A percentile compares a stretch with the other conserved stretches of the same genome.
phyloP scores from a whole-genome alignment of 2,888 invertebrate genomes.

The Synergus japonicus region DNA sequence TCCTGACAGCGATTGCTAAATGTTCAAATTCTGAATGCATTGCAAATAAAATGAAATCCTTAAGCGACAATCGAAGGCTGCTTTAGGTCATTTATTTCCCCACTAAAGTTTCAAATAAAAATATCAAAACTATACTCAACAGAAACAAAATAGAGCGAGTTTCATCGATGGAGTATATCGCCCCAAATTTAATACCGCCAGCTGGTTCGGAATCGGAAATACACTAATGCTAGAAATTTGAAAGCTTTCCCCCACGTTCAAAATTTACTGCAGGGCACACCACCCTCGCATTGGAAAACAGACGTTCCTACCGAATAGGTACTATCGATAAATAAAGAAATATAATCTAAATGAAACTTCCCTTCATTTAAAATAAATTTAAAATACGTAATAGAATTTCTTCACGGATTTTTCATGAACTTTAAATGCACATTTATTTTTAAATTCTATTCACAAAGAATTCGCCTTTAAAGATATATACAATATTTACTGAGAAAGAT shows the following conservation, averaged over 20 bases:
- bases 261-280: background rate
- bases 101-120: background rate
- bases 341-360: background rate
- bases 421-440: too few species aligned
- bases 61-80: background rate
- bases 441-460: background rate
- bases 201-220: constrained; percentile 7
- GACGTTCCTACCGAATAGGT: background rate
- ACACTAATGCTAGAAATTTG: background rate
- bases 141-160: background rate
- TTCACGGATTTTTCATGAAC: too few species aligned
- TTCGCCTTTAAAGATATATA: background rate
- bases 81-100: background rate
- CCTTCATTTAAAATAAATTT: too few species aligned
- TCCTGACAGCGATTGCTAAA: background rate
- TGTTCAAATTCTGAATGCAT: background rate
- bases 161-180: background rate
- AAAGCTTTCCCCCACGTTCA: background rate
- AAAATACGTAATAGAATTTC: too few species aligned
- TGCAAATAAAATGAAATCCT: background rate
- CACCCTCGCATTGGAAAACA: background rate
- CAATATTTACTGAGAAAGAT: background rate
- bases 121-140: background rate
- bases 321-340: background rate
- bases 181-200: constrained; percentile 36